Percentiles rank a stretch among this genome's conserved stretches.
phyloP scores from a whole-genome alignment of 2,113 vertebrate genomes.

The Pseudois nayaur region DNA sequence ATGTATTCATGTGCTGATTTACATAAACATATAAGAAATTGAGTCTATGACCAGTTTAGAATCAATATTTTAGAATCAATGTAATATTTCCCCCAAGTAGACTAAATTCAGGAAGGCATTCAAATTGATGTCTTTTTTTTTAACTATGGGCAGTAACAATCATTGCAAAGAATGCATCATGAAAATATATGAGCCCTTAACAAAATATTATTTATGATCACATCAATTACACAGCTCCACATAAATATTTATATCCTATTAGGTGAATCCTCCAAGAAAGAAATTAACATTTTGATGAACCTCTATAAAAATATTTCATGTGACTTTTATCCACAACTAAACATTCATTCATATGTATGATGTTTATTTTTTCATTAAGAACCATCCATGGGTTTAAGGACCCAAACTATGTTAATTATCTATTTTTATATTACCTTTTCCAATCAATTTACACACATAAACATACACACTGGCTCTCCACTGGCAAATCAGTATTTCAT shows the following conservation, averaged over 20 bases:
- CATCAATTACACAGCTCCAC: neutral
- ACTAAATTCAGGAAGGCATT: neutral
- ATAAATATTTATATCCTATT: constrained; percentile 13
- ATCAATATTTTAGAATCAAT: constrained; percentile 28
- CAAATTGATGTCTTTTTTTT: neutral
- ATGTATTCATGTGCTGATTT: neutral
- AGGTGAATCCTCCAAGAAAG: neutral
- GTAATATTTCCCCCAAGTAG: neutral
- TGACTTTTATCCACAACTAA: constrained; percentile 13
- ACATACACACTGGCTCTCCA: neutral
- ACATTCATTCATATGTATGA: neutral
- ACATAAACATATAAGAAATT: neutral
- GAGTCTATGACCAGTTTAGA: neutral
- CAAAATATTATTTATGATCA: neutral
- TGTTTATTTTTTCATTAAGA: constrained; percentile 48
- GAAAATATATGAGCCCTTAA: neutral
- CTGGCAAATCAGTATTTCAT: neutral
- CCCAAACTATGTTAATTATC: constrained; percentile 19
- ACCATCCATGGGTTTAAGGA: constrained; percentile 20
- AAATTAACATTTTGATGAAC: neutral
- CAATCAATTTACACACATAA: constrained; percentile 26
- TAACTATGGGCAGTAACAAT: neutral
- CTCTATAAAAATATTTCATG: constrained; percentile 44
- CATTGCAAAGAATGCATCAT: neutral
- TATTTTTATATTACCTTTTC: constrained; percentile 14